These are phyloP conservation scores for Rana temporaria DNA, from an alignment of 2,113 vertebrate genomes.

Conservation along the genomic window DNA sequence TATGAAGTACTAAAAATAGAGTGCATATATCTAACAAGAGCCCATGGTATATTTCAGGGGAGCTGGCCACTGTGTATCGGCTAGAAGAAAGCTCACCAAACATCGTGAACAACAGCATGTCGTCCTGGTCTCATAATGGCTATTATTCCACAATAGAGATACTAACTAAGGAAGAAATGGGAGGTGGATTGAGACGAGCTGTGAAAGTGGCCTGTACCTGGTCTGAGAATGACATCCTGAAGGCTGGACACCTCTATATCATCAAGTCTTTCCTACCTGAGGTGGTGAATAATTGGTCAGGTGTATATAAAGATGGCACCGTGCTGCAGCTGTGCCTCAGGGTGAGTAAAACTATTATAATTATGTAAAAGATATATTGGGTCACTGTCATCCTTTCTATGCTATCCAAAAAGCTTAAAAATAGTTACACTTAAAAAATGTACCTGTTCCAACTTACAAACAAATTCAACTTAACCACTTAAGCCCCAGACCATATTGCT, in stretches of 20 bases:
- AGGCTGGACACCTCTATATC: constrained; percentile 81
- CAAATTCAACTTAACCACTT: too few relatives aligned
- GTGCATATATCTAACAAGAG: not conserved
- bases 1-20: not conserved
- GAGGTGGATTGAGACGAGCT: constrained; percentile 78
- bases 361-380: too few relatives aligned
- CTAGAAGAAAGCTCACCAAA: constrained; percentile 84
- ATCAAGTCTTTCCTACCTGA: constrained; percentile 84
- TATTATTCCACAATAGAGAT: constrained; percentile 83
- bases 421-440: too few relatives aligned
- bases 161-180: constrained; percentile 85
- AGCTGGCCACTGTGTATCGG: constrained; percentile 81
- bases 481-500: too few relatives aligned
- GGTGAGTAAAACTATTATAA: constrained; percentile 63
- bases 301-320: constrained; percentile 81
- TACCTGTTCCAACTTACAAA: too few relatives aligned
- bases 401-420: too few relatives aligned
- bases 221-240: constrained; percentile 83
- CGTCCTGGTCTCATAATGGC: constrained; percentile 82
- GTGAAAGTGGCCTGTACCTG: constrained; percentile 83
- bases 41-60: constrained; percentile 65
- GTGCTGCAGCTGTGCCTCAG: constrained; percentile 84
- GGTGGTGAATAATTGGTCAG: constrained; percentile 82
- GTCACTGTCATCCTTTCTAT: too few relatives aligned
- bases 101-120: constrained; percentile 87